Evolutionary conservation across 2,888 invertebrate species (phyloP), one percentile per base, ranked within the genome.

Genomic region (Digitonthophagus gazella): DNA sequence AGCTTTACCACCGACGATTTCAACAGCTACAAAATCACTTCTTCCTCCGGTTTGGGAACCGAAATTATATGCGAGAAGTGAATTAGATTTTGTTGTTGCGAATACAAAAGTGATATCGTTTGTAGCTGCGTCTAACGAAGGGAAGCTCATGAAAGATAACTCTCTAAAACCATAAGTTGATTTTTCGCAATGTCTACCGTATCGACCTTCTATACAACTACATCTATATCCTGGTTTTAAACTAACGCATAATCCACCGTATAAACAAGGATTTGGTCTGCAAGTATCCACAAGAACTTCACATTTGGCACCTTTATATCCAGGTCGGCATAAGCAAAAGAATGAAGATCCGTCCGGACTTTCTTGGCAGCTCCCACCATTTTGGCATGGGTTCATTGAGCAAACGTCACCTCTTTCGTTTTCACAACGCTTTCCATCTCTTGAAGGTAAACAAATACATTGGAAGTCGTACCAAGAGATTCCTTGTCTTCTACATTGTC

Each of bases 71-170:
- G 96, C 85, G n/a, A 98, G 84, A 6, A 98, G 84, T 0, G 95
- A 91, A 80, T 96, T 90, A 0, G 90, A 88, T 81, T 95, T 95
- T 0, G 93, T 92, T 0, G 97, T 97, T 0, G 97, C 92, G 82
- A 97, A 96, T 68, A 94, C 91, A 67, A 97, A 89, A 0, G 93
- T 92, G 72, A 97, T 93, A 78, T 96, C 95, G 80, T 97, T 97
- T 1, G 95, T 95, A 64, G 91, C 93, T 0, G 93, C 90, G 80
- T 95, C 94, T 74, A 97, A 82, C 0, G 95, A 86, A 1, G 93
- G 89, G 82, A 96, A 97, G 19, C 92, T 89, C 93, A 96, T 93
- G 80, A 89, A 97, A 0, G 97, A 97, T 0, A 96, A 85, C 76
- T 94, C 93, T 67, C 89, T 89, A 83, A 98, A 98, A 15, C 97